A percentile compares a stretch with the other conserved stretches of the same genome.
Evolutionary conservation across 2,113 vertebrate species (phyloP).

Genomic region (Hucho hucho): DNA sequence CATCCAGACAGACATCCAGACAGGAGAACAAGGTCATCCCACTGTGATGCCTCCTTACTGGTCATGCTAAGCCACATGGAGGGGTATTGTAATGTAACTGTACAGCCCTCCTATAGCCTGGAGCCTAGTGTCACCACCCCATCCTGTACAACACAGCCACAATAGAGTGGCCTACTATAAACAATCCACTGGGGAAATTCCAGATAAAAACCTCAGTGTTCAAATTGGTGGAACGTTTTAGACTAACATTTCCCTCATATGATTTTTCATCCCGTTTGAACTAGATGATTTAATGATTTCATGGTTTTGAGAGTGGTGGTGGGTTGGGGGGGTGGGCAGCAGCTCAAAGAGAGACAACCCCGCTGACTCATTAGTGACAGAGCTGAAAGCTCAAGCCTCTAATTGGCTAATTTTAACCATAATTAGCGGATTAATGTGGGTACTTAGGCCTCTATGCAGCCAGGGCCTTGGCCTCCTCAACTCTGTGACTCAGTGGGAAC

Average conservation of each 20-base stretch:
- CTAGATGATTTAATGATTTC: conserved; percentile 16
- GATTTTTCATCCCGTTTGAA: conserved; percentile 28
- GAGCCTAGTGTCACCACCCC: no score
- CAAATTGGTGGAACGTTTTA: no score
- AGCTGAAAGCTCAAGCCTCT: conserved; percentile 36
- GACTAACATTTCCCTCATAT: background rate
- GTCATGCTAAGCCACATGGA: no score
- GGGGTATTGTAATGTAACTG: no score
- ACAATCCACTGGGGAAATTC: no score
- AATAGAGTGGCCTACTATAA: no score
- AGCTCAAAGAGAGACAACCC: conserved; percentile 12
- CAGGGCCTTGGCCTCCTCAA: background rate
- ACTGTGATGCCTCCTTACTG: no score
- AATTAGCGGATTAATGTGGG: conserved; percentile 59
- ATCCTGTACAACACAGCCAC: no score
- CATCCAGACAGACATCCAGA: no score
- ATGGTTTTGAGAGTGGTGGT: conserved; percentile 6
- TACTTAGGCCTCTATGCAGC: conserved; percentile 46
- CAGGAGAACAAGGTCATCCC: no score
- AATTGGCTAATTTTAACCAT: conserved; percentile 55
- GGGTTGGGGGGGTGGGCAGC: background rate
- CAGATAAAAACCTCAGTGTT: no score
- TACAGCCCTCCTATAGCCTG: no score
- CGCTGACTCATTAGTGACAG: conserved; percentile 8
- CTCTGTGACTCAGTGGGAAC: background rate